Conservation (phyloP, 2,797 vertebrate species). For the Heliangelus exortis region DNA sequence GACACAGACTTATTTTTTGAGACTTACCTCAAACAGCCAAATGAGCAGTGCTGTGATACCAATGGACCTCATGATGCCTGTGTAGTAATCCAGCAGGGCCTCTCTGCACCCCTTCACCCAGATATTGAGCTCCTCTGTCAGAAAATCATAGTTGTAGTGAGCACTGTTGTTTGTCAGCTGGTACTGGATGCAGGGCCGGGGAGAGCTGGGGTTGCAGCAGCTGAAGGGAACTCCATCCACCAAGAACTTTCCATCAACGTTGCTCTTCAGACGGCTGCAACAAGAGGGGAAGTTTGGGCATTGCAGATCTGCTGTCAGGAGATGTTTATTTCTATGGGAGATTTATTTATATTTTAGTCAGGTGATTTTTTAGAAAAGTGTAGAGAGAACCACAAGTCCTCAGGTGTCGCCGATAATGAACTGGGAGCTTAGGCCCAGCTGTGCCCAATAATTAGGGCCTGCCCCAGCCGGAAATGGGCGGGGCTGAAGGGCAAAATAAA, state of each 20-base stretch:
- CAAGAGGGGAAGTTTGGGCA: neutral
- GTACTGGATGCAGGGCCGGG: constrained; percentile 90
- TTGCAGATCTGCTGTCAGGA: neutral
- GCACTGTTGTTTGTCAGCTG: constrained; percentile 90
- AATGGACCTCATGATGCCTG: constrained; percentile 86
- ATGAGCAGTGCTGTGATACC: constrained; percentile 86
- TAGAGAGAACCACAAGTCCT: no score
- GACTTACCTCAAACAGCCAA: constrained; percentile 91
- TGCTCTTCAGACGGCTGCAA: constrained; percentile 86
- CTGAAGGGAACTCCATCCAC: constrained; percentile 91
- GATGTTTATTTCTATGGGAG: neutral
- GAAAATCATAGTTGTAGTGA: constrained; percentile 90
- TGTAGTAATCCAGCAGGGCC: constrained; percentile 89
- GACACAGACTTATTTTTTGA: neutral
- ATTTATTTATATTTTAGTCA: no score
- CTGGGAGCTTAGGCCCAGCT: no score
- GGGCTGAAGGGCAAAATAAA: no score
- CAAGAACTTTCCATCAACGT: constrained; percentile 88
- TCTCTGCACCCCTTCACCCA: constrained; percentile 89
- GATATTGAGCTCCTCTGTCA: constrained; percentile 88
- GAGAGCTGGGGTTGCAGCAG: constrained; percentile 90
- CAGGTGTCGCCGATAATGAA: no score
- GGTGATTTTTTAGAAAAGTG: neutral
- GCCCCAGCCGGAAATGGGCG: no score
- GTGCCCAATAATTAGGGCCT: no score